Evolutionary conservation across 2,113 vertebrate genomes (phyloP).

Genomic region (Cochlearius cochlearius): DNA sequence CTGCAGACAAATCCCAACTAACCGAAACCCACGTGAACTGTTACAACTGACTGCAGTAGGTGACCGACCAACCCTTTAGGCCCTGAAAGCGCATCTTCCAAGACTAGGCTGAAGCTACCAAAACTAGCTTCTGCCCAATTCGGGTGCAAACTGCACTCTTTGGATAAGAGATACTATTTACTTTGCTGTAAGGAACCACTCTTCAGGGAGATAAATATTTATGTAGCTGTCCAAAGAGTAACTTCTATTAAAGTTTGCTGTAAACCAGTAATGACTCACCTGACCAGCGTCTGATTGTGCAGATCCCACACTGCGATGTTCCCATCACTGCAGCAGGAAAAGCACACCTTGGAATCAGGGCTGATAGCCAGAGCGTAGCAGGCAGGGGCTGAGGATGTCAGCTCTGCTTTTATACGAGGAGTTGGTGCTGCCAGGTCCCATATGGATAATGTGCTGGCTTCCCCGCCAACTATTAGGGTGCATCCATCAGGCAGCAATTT

Average conservation of each 20-base stretch:
- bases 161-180: background rate
- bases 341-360: constrained; percentile 98
- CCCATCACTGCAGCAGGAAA: constrained; percentile 99
- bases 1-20: background rate
- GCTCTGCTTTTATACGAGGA: constrained; percentile 96
- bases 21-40: background rate
- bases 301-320: constrained; percentile 99
- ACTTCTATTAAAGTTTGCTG: background rate
- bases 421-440: constrained; percentile 98
- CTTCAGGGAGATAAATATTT: background rate
- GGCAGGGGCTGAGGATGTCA: constrained; percentile 96
- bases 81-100: background rate
- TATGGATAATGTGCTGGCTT: constrained; percentile 97
- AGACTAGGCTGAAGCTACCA: background rate
- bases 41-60: background rate
- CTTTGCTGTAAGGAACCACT: background rate
- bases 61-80: background rate
- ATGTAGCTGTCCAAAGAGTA: background rate
- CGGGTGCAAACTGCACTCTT: background rate
- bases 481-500: constrained; percentile 84
- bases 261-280: constrained; percentile 73
- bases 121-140: background rate
- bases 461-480: constrained; percentile 87
- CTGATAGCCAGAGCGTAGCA: constrained; percentile 99
- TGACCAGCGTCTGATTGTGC: constrained; percentile 97